Percentiles rank a stretch among this genome's conserved stretches.
Conservation (phyloP, 2,113 vertebrate species). For the Thalassarche chlororhynchos region DNA sequence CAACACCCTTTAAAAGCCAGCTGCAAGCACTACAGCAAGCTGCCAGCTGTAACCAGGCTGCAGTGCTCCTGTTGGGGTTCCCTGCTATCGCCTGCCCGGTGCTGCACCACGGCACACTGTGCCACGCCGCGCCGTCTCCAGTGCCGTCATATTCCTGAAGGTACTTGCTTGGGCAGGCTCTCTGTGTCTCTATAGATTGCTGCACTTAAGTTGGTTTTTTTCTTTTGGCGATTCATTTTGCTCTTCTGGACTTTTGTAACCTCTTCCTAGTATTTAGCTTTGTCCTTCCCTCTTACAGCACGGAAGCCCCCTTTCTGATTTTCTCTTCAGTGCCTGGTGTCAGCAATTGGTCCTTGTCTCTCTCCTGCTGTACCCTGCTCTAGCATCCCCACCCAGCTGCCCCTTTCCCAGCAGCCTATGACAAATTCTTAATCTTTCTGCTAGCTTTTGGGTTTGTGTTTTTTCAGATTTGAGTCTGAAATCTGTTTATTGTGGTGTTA, state of each 20-base stretch:
- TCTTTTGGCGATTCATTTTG: background rate
- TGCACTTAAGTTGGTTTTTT: background rate
- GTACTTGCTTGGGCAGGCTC: background rate
- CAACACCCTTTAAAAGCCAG: background rate
- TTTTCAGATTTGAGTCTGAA: background rate
- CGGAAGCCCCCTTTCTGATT: background rate
- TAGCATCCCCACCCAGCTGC: too few relatives aligned
- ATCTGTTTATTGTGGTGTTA: background rate
- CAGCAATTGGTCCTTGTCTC: background rate
- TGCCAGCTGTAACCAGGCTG: accelerated
- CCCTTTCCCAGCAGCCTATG: background rate
- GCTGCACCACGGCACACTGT: accelerated
- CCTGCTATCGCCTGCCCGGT: accelerated
- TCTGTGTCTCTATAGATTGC: background rate
- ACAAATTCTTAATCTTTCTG: too few relatives aligned
- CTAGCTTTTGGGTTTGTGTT: background rate
- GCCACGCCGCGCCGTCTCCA: background rate
- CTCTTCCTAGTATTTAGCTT: accelerated
- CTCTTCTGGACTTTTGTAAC: background rate
- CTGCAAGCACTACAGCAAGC: background rate
- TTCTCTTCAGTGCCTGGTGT: too few relatives aligned
- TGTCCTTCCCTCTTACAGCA: background rate
- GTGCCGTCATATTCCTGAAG: accelerated
- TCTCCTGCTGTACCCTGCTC: background rate
- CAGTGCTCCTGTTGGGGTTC: too few relatives aligned